Evolutionary conservation across 2,113 vertebrate genomes (phyloP).

Genomic region (Muntiacus reevesi): DNA sequence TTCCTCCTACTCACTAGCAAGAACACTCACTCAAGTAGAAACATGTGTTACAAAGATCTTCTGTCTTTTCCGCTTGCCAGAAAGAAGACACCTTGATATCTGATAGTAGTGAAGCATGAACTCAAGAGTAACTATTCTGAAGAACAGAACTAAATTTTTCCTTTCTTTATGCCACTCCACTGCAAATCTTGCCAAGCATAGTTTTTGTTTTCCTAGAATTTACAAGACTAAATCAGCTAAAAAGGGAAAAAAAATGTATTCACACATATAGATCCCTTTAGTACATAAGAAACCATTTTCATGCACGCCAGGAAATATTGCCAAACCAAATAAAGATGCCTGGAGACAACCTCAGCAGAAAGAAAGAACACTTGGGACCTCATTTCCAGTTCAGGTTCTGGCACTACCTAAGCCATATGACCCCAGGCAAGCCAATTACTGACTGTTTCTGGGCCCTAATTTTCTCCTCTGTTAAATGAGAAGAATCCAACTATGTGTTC

Average conservation of each 20-base stretch:
- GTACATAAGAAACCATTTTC: constrained; percentile 31
- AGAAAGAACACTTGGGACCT: constrained; percentile 31
- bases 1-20: not conserved
- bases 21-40: not conserved
- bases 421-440: not conserved
- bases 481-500: not conserved
- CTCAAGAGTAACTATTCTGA: constrained; percentile 26
- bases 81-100: constrained; percentile 36
- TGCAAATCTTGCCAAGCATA: not conserved
- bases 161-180: not conserved
- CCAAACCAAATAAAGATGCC: not conserved
- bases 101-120: constrained; percentile 37
- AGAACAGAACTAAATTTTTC: constrained; percentile 18
- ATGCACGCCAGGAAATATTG: constrained; percentile 9
- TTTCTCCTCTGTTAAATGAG: constrained; percentile 12
- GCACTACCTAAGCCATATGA: not conserved
- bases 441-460: not conserved
- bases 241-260: not conserved
- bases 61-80: constrained; percentile 29
- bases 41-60: not conserved
- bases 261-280: not conserved
- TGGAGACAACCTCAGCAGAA: not conserved
- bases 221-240: constrained; percentile 20
- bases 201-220: constrained; percentile 35
- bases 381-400: constrained; percentile 10